Evolutionary conservation across 2,888 invertebrate genomes (phyloP), one percentile per base, ranked within the genome.

Genomic region (Polia nebulosa): DNA sequence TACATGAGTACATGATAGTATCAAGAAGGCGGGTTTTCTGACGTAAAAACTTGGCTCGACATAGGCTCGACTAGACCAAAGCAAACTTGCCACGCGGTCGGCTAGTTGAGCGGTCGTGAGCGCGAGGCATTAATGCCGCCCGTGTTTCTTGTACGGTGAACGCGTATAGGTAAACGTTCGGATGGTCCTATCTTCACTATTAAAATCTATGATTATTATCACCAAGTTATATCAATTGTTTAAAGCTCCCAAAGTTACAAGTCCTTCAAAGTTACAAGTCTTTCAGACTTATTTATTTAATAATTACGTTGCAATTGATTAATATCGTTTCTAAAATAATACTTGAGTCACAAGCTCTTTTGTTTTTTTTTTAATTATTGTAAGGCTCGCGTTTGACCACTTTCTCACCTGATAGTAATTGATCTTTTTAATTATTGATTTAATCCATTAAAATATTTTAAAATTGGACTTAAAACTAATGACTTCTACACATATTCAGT

Each of bases 391-490:
- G n/a, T n/a, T n/a, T n/a, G n/a, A n/a, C n/a, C n/a, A n/a, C n/a
- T n/a, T n/a, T n/a, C n/a, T n/a, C n/a, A n/a, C n/a, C n/a, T n/a
- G n/a, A n/a, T n/a, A n/a, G n/a, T n/a, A n/a, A n/a, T n/a, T n/a
- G n/a, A n/a, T n/a, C n/a, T n/a, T n/a, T n/a, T n/a, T n/a, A n/a
- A n/a, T n/a, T n/a, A n/a, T n/a, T n/a, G n/a, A 52, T 36, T 17
- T 51, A 51, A 74, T 36, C 36, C 29, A 65, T 49, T 20, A 32
- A 32, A 36, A 44, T 57, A 66, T 56, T 20, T 44, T 22, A 56
- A 39, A 52, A 71, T 15, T n/a, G n/a, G 15, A 20, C 61, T 77
- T 73, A 73, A 57, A 70, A 57, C 77, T 70, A 70, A 70, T 61
- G 47, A 55, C 53, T 44, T 47, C 8, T 55, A 52, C 44, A 76